Evolutionary conservation across 2,888 invertebrate genomes (phyloP).

Genomic region (Anagyrus pseudococci): DNA sequence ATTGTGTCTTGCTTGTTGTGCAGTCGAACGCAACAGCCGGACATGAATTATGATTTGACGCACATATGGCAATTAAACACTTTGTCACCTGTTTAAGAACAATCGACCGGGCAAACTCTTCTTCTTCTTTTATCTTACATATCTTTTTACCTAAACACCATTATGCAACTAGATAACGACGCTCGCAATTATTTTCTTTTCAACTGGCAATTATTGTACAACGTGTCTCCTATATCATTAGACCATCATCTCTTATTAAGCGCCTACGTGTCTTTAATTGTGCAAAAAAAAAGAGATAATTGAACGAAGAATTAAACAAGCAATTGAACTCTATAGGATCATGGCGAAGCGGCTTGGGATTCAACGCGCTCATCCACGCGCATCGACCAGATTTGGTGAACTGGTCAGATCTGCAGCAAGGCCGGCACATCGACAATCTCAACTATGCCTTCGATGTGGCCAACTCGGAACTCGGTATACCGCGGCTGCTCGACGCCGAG

Average conservation of each 20-base stretch:
- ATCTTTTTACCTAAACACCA: no score
- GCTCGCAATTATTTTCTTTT: no score
- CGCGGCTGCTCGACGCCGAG: constrained; percentile 92
- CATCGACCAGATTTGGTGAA: constrained; percentile 96
- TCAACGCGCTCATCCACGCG: constrained; percentile 98
- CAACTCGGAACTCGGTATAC: constrained; percentile 90
- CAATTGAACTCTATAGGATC: constrained; percentile 67
- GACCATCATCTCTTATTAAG: no score
- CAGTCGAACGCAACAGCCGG: no score
- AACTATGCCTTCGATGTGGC: constrained; percentile 98
- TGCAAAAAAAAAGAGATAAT: no score
- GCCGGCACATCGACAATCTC: constrained; percentile 90
- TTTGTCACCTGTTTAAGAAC: neutral
- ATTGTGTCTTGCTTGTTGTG: no score
- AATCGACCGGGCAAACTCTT: neutral
- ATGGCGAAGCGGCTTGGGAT: constrained; percentile 96
- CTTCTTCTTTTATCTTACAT: no score
- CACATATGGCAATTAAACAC: constrained; percentile 2
- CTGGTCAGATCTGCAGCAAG: constrained; percentile 79
- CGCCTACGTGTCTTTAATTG: no score
- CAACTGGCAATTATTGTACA: no score
- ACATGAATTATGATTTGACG: neutral
- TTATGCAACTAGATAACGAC: no score
- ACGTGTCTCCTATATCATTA: no score
- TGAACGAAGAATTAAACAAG: no score